Evolutionary conservation across 2,113 vertebrate species (phyloP), one percentile per base, ranked within the genome.

Genomic region (Crotalus viridis): DNA sequence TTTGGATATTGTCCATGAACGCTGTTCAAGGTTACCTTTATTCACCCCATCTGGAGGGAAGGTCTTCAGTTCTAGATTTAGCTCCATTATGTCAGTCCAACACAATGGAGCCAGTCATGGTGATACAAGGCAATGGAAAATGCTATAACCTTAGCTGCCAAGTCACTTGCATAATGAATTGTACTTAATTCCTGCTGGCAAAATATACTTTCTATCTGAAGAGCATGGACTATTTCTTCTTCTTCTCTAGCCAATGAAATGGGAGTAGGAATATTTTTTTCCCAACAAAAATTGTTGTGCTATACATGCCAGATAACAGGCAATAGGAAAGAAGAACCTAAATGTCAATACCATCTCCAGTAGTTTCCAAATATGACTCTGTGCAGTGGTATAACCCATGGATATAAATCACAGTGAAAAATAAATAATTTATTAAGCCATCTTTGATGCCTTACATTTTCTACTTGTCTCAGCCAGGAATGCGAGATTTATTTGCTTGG

Each of bases 381-480:
- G 19, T 39, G 74, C 17, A 43, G 21, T 81, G 8, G 69, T 39
- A 9, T 19, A 81, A 39, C 69, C 12, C 69, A 81, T 19, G 33
- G 17, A 3, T 81, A 81, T 43, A 43, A 81, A 81, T 81, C 74
- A 81, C 74, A 81, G 39, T 81, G 74, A 81, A 81, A 19, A 81
- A 81, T 81, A 81, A 81, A 43, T 22, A 81, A 39, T 81, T 43
- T 81, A 81, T 21, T 81, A 81, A 81, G 33, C 33, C 64, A 88
- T 51, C 59, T 93, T 93, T 91, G 61, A 93, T 85, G 1, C 39
- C 91, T 91, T 91, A 33, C 57, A 87, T 93, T 88, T n/a, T 89
- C 54, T 87, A 86, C 43, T 24, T 88, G 39, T 91, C 90, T 89
- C 91, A 90, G 90, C 86, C 90, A 85, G 9, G 13, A 86, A 55